Evolutionary conservation across 2,113 vertebrate genomes (phyloP).

Genomic region (Glaucomys volans): DNA sequence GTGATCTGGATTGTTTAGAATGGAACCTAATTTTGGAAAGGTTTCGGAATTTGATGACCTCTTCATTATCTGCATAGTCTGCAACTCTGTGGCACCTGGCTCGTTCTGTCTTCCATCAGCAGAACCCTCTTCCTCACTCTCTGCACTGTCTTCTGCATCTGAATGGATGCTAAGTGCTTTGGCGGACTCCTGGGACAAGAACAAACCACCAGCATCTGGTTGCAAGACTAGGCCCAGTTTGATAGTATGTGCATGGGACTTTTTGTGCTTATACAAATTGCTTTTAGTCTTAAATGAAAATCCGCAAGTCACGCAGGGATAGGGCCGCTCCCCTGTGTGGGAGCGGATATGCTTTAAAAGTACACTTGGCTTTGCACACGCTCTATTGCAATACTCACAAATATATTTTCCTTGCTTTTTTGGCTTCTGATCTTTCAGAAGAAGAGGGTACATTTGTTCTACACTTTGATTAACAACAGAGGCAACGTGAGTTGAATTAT

Average conservation of each 20-base stretch:
- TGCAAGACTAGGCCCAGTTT: conserved; percentile 96
- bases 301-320: conserved; percentile 98
- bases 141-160: conserved; percentile 95
- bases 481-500: conserved; percentile 92
- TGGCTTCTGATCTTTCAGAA: conserved; percentile 96
- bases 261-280: conserved; percentile 99
- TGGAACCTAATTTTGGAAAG: conserved; percentile 84
- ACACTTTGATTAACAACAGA: conserved; percentile 91
- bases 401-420: conserved; percentile 99
- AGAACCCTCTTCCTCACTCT: conserved; percentile 95
- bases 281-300: conserved; percentile 99
- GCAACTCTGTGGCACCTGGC: conserved; percentile 86
- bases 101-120: conserved; percentile 89
- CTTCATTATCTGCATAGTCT: conserved; percentile 88
- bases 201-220: conserved; percentile 92
- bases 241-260: conserved; percentile 98
- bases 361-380: conserved; percentile 98
- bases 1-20: conserved; percentile 82
- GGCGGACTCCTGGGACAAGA: conserved; percentile 94
- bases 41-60: conserved; percentile 87
- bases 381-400: conserved; percentile 96
- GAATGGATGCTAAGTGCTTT: conserved; percentile 95
- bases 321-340: conserved; percentile 98
- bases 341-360: conserved; percentile 98
- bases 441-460: conserved; percentile 93